phyloP scores from a whole-genome alignment of 1,140 invertebrate genomes.

The Agrypnia vestita region DNA sequence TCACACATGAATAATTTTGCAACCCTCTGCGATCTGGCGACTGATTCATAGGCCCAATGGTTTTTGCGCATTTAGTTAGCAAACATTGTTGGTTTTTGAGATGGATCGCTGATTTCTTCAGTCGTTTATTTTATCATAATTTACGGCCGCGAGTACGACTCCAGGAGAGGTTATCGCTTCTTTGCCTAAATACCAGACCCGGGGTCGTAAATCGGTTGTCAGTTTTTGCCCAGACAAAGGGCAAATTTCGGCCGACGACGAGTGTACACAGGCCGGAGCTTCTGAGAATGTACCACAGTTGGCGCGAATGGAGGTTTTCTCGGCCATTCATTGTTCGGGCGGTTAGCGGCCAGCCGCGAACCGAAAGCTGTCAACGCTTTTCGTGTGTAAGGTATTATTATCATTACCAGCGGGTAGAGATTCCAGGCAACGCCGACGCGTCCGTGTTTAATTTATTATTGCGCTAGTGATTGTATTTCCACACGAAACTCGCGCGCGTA shows the following conservation, averaged over 20 bases:
- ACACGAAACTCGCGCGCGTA: not conserved
- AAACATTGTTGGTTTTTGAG: too few species aligned
- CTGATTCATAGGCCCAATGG: too few species aligned
- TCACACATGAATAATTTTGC: too few species aligned
- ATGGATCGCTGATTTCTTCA: too few species aligned
- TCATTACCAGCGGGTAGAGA: slow-evolving; percentile 17
- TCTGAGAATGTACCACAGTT: not conserved
- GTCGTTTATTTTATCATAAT: too few species aligned
- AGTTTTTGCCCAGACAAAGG: slow-evolving; percentile 23
- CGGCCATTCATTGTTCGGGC: slow-evolving; percentile 6
- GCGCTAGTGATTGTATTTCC: slow-evolving; percentile 16
- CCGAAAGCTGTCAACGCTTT: slow-evolving; percentile 15
- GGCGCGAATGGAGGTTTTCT: not conserved
- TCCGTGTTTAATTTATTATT: slow-evolving; percentile 15
- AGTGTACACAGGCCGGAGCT: not conserved
- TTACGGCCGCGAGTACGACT: too few species aligned
- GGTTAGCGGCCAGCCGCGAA: not conserved
- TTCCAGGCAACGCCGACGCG: not conserved
- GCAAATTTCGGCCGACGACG: slow-evolving; percentile 8
- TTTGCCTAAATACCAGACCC: too few species aligned
- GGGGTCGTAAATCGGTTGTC: slow-evolving; percentile 6
- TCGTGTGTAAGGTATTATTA: slow-evolving; percentile 4
- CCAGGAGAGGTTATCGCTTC: too few species aligned
- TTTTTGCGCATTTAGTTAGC: too few species aligned
- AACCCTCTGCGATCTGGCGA: too few species aligned